Evolutionary conservation across 2,797 vertebrate genomes (phyloP).

Genomic region (Otus scops): DNA sequence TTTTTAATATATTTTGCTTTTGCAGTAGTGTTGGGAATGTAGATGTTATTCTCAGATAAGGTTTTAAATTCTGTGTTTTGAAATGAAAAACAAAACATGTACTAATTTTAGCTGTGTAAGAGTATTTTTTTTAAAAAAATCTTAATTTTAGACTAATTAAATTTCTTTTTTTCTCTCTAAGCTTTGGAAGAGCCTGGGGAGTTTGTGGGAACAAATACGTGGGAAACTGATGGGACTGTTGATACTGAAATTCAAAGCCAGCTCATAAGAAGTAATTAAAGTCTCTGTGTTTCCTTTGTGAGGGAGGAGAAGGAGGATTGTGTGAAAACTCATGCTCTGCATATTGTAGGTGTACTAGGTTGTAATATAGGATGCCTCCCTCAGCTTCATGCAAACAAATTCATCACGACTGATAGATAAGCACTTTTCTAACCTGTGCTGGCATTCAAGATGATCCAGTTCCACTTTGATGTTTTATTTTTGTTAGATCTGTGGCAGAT

Average conservation of each 20-base stretch:
- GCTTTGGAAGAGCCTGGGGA: background rate
- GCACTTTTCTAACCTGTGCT: rapidly evolving
- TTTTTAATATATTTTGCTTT: background rate
- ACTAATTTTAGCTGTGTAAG: background rate
- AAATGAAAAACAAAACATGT: background rate
- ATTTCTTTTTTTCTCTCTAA: background rate
- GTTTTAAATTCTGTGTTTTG: background rate
- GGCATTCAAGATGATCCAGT: background rate
- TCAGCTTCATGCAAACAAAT: background rate
- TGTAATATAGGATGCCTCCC: background rate
- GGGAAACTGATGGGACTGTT: conserved; percentile 1
- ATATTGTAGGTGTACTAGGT: background rate
- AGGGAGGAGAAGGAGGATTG: background rate
- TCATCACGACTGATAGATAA: background rate
- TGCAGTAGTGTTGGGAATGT: background rate
- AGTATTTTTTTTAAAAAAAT: background rate
- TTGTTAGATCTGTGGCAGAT: background rate
- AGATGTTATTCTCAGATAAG: background rate
- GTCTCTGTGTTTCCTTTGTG: background rate
- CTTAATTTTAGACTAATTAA: background rate
- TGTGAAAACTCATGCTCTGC: background rate
- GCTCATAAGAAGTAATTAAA: background rate
- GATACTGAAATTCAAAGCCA: conserved; percentile 10
- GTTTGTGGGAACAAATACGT: background rate
- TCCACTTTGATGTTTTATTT: background rate